Percentiles rank a stretch among this genome's conserved stretches.
Evolutionary conservation across 37 sponge, comb jelly and placozoan genomes (phyloP).

Genomic region (Amphimedon queenslandica): DNA sequence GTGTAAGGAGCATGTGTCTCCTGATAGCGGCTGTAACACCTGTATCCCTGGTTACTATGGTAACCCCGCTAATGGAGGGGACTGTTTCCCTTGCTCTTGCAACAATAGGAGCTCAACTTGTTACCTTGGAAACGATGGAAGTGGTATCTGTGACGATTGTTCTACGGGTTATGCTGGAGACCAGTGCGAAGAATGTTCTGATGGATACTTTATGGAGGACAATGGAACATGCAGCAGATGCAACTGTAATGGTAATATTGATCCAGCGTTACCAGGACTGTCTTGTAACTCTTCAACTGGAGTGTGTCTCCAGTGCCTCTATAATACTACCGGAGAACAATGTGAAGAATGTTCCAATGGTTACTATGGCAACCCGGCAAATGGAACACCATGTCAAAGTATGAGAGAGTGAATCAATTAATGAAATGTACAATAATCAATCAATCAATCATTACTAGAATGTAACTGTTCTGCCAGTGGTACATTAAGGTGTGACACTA

Average conservation of each 20-base stretch:
- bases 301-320: slow-evolving; percentile 62
- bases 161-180: slow-evolving; percentile 58
- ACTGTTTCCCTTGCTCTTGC: slow-evolving; percentile 55
- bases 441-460: slow-evolving; percentile 10
- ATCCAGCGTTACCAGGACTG: slow-evolving; percentile 59
- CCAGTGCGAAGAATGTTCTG: slow-evolving; percentile 62
- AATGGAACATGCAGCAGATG: slow-evolving; percentile 39
- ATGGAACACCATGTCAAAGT: slow-evolving; percentile 50
- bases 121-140: too few species aligned
- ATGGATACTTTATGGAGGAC: slow-evolving; percentile 14
- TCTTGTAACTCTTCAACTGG: slow-evolving; percentile 64
- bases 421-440: neutral
- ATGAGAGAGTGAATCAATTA: slow-evolving; percentile 1
- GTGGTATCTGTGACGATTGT: slow-evolving; percentile 66
- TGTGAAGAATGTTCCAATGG: slow-evolving; percentile 69
- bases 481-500: slow-evolving; percentile 4
- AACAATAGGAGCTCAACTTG: slow-evolving; percentile 56
- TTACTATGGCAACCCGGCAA: slow-evolving; percentile 56
- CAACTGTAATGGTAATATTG: slow-evolving; percentile 71
- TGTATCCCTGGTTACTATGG: slow-evolving; percentile 45
- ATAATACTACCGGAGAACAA: slow-evolving; percentile 73
- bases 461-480: slow-evolving; percentile 44
- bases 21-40: slow-evolving; percentile 61
- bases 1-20: slow-evolving; percentile 58
- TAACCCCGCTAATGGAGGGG: slow-evolving; percentile 28